These are phyloP conservation scores for Zenarchopterus dispar DNA, from an alignment of 2,797 vertebrate species.

Conservation along the genomic window DNA sequence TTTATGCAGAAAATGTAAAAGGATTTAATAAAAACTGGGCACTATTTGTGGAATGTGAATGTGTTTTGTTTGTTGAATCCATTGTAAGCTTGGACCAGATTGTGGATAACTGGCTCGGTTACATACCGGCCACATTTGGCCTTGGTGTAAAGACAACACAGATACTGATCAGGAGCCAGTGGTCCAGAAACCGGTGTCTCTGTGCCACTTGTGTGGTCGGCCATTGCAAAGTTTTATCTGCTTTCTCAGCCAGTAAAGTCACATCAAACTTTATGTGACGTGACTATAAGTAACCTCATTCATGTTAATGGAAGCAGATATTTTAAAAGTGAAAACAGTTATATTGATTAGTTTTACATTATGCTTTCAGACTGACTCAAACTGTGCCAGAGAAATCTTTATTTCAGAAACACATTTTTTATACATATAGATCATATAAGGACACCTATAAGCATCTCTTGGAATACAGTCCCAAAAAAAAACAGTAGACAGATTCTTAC, in stretches of 20 bases:
- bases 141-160: conserved; percentile 48
- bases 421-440: too few relatives aligned
- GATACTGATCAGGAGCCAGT: conserved; percentile 49
- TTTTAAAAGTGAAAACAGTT: conserved; percentile 17
- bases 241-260: conserved; percentile 55
- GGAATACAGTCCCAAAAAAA: too few relatives aligned
- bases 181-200: conserved; percentile 50
- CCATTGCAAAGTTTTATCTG: conserved; percentile 55
- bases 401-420: too few relatives aligned
- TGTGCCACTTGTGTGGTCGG: conserved; percentile 49
- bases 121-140: conserved; percentile 56
- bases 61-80: conserved; percentile 5
- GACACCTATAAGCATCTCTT: too few relatives aligned
- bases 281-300: conserved; percentile 27
- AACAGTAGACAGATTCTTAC: too few relatives aligned
- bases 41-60: conserved; percentile 10
- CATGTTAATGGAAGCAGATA: conserved; percentile 7
- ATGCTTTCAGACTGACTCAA: neutral
- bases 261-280: conserved; percentile 58
- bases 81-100: conserved; percentile 28
- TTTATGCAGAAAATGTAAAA: neutral
- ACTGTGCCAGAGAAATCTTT: too few relatives aligned
- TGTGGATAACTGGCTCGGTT: conserved; percentile 48
- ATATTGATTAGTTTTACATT: conserved; percentile 13
- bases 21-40: neutral